Evolutionary conservation across 2,113 vertebrate species (phyloP).

Genomic region (Brienomyrus longianalis): DNA sequence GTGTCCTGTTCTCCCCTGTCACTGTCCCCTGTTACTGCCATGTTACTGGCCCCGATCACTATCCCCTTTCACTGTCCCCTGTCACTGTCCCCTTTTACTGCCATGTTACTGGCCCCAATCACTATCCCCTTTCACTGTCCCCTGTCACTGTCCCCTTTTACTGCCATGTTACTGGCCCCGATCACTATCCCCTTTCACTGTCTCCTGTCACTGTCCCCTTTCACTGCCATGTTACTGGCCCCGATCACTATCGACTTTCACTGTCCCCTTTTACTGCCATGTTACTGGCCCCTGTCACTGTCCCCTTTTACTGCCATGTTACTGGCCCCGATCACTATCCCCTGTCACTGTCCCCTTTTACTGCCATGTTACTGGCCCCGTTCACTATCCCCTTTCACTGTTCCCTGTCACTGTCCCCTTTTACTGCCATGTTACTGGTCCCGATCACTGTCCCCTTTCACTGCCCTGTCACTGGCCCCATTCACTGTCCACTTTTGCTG

Average conservation of each 20-base stretch:
- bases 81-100: background rate
- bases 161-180: background rate
- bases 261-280: background rate
- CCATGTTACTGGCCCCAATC: background rate
- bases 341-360: background rate
- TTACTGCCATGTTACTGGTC: too few species aligned
- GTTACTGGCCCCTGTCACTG: background rate
- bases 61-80: background rate
- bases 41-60: background rate
- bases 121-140: background rate
- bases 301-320: background rate
- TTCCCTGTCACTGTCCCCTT: too few species aligned
- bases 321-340: background rate
- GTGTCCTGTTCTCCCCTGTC: background rate
- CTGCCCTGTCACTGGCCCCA: background rate
- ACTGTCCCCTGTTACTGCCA: background rate
- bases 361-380: too few species aligned
- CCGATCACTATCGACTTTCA: background rate
- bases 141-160: background rate
- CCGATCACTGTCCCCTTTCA: too few species aligned
- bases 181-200: background rate
- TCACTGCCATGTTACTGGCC: background rate
- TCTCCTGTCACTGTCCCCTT: background rate
- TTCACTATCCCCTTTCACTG: too few species aligned
- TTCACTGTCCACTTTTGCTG: background rate